Conservation (phyloP, 2,888 invertebrate species). For the Harmothoe impar region DNA sequence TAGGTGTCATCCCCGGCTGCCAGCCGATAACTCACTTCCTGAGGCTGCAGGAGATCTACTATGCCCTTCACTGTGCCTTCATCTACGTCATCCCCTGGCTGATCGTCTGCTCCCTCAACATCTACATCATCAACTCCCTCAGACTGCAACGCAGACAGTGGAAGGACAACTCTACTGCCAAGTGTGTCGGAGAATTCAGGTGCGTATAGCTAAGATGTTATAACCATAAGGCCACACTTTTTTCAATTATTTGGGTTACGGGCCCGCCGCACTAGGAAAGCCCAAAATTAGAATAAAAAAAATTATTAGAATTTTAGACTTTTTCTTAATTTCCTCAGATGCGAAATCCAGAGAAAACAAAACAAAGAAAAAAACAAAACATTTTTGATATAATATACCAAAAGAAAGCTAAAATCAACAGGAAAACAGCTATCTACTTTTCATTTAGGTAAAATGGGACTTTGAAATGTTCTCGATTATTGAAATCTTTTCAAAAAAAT, state of each 20-base stretch:
- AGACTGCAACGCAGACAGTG: neutral
- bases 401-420: no score
- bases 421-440: no score
- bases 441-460: no score
- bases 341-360: no score
- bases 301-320: no score
- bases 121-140: neutral
- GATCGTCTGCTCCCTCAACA: slow-evolving; percentile 40
- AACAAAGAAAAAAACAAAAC: no score
- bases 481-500: no score
- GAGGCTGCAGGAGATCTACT: neutral
- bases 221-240: no score
- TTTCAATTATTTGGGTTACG: neutral
- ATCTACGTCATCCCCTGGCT: slow-evolving; percentile 29
- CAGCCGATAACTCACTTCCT: neutral
- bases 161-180: neutral
- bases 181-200: slow-evolving; percentile 27
- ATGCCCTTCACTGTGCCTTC: neutral
- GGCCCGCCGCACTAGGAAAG: neutral
- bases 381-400: no score
- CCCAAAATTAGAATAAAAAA: no score
- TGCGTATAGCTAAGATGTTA: neutral
- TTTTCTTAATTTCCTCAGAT: no score
- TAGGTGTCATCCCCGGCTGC: neutral
- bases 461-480: no score